Conservation (phyloP, 1,140 invertebrate species). For the Macrosteles quadrilineatus region DNA sequence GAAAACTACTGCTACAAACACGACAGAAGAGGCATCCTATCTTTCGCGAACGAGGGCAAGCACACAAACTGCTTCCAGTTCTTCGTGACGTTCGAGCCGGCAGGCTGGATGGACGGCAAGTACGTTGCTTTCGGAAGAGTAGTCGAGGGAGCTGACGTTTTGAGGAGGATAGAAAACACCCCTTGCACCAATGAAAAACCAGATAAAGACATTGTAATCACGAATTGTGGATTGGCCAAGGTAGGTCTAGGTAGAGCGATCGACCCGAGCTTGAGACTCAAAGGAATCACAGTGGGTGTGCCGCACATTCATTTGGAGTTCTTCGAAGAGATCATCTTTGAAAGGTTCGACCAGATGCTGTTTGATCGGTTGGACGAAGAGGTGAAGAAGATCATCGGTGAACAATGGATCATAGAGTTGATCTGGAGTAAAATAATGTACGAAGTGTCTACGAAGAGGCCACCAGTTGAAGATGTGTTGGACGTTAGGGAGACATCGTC, state of each 20-base stretch:
- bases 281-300: background rate
- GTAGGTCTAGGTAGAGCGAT: background rate
- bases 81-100: conserved; percentile 72
- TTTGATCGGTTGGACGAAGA: conserved; percentile 1
- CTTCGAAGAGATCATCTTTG: background rate
- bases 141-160: background rate
- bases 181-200: background rate
- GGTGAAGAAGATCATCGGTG: background rate
- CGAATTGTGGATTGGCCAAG: conserved; percentile 1
- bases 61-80: conserved; percentile 77
- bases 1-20: conserved; percentile 43
- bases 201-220: background rate
- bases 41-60: conserved; percentile 67
- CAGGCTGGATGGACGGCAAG: conserved; percentile 71
- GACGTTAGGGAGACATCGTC: background rate
- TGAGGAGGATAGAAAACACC: conserved; percentile 1
- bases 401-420: conserved; percentile 1
- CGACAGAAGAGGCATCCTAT: conserved; percentile 54
- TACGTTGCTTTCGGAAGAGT: conserved; percentile 79
- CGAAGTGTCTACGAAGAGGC: background rate
- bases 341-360: background rate
- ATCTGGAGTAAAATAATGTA: background rate
- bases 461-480: background rate
- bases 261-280: background rate
- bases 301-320: background rate